These are phyloP conservation scores for Sciurus vulgaris DNA, from an alignment of 2,797 vertebrate genomes.

Conservation along the genomic window DNA sequence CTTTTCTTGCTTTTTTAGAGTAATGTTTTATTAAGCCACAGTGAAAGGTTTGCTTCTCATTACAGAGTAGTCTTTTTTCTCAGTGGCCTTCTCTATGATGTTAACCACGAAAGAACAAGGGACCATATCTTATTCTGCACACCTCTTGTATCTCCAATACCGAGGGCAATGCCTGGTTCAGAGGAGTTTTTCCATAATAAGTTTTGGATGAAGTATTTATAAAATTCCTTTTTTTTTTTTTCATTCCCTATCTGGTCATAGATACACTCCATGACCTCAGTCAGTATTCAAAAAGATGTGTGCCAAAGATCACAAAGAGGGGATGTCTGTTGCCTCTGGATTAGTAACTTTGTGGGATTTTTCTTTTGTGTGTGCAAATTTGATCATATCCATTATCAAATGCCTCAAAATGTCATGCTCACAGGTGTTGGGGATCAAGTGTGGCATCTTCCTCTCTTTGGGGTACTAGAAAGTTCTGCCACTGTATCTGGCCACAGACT, in stretches of 20 bases:
- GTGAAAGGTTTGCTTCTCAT: not conserved
- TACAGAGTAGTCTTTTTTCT: not conserved
- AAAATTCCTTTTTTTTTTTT: not conserved
- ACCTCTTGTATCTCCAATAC: not conserved
- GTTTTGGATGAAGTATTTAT: constrained; percentile 33
- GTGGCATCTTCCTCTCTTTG: not conserved
- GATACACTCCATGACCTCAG: not conserved
- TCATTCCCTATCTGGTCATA: not conserved
- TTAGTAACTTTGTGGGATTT: not conserved
- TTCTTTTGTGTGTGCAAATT: not conserved
- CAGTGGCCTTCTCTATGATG: not conserved
- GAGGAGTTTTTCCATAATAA: not conserved
- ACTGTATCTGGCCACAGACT: not conserved
- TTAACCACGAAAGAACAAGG: not conserved
- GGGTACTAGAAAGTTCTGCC: not conserved
- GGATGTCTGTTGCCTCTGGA: not conserved
- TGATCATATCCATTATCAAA: not conserved
- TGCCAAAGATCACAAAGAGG: constrained; percentile 3
- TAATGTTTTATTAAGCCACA: constrained; percentile 14
- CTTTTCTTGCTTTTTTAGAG: not conserved
- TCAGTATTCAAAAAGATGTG: not conserved
- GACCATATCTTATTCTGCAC: not conserved
- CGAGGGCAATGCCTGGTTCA: not conserved
- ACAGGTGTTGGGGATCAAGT: not conserved
- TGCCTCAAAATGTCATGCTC: not conserved